Evolutionary conservation across 1,140 invertebrate species (phyloP).

Genomic region (Pristionchus pacificus): DNA sequence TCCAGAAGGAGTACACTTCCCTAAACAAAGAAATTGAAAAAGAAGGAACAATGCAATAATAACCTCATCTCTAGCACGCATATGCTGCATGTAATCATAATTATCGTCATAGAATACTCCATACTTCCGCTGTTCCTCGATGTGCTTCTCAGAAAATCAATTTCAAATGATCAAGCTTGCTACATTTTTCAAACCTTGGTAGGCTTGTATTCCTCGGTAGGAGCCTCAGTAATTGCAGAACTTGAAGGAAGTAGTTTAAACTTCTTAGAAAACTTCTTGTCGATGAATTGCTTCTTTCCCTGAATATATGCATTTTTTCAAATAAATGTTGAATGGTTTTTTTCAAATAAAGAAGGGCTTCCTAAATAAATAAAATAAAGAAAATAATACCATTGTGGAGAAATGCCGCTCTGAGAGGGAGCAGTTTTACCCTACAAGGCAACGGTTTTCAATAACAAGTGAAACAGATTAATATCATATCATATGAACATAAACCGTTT

Average conservation of each 20-base stretch:
- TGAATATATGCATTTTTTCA: not conserved
- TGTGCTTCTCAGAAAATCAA: constrained; percentile 31
- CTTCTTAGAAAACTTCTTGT: constrained; percentile 78
- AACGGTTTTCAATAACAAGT: no score
- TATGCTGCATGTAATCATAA: constrained; percentile 89
- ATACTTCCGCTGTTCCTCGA: constrained; percentile 78
- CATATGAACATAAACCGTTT: no score
- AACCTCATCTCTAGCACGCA: constrained; percentile 67
- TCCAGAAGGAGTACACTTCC: constrained; percentile 44
- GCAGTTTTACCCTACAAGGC: no score
- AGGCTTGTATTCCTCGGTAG: constrained; percentile 76
- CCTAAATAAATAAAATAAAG: no score
- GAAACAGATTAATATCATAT: no score
- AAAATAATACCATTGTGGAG: no score
- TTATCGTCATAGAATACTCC: constrained; percentile 94
- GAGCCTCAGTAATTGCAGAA: constrained; percentile 72
- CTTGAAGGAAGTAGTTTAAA: constrained; percentile 86
- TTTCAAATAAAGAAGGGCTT: no score
- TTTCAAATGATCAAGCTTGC: constrained; percentile 12
- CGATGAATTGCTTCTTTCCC: constrained; percentile 74
- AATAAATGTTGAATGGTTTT: not conserved
- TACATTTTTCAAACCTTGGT: constrained; percentile 72
- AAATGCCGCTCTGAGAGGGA: no score
- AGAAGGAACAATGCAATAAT: no score
- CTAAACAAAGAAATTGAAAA: not conserved